These are phyloP conservation scores for Metalampra italica DNA, from an alignment of 2,888 invertebrate species.

Conservation along the genomic window DNA sequence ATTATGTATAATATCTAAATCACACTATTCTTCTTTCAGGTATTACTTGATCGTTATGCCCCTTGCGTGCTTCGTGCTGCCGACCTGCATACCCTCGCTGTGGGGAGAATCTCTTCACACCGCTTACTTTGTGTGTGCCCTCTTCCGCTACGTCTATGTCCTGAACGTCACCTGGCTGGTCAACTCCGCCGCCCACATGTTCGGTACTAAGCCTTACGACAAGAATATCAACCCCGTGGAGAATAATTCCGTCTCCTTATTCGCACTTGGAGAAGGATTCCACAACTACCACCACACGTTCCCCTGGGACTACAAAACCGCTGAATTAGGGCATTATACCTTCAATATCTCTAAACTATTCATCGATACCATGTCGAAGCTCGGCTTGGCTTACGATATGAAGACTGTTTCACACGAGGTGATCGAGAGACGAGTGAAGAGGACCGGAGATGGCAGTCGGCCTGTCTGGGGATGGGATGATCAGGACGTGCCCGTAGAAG, in stretches of 20 bases:
- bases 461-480: constrained; percentile 87
- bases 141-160: constrained; percentile 86
- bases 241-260: constrained; percentile 81
- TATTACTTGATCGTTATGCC: constrained; percentile 87
- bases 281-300: constrained; percentile 93
- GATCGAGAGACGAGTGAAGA: constrained; percentile 82
- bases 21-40: constrained; percentile 53
- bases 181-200: constrained; percentile 92
- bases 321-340: constrained; percentile 84
- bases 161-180: constrained; percentile 94
- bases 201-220: constrained; percentile 86
- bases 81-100: constrained; percentile 84
- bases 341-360: constrained; percentile 86
- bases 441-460: constrained; percentile 87
- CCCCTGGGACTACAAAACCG: constrained; percentile 91
- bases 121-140: constrained; percentile 82
- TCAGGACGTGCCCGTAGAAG: constrained; percentile 55
- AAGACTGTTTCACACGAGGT: constrained; percentile 86
- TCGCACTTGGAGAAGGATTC: constrained; percentile 88
- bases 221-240: constrained; percentile 85
- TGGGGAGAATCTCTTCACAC: constrained; percentile 86
- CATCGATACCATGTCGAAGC: constrained; percentile 87
- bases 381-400: constrained; percentile 93
- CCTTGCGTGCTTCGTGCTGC: constrained; percentile 85
- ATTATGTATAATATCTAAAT: no score